Percentiles rank a stretch among this genome's conserved stretches.
Evolutionary conservation across 2,797 vertebrate genomes (phyloP).

Genomic region (Sebastes variabilis): DNA sequence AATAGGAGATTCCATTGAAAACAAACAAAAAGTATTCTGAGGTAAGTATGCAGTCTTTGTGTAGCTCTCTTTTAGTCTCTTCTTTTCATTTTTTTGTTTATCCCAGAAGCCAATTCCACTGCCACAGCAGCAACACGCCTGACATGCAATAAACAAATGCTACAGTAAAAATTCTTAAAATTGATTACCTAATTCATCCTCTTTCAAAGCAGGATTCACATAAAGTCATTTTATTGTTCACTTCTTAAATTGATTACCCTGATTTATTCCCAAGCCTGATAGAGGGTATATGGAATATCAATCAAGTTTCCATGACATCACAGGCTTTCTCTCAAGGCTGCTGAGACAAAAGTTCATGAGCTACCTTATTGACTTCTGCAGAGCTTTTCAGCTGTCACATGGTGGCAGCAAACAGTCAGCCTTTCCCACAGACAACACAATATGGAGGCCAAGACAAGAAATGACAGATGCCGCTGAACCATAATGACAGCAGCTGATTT

Average conservation of each 20-base stretch:
- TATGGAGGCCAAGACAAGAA: neutral
- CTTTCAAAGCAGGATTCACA: neutral
- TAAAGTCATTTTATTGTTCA: neutral
- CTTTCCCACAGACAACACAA: slow-evolving; percentile 1
- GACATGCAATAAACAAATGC: neutral
- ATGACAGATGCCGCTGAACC: slow-evolving; percentile 31
- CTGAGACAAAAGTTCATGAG: neutral
- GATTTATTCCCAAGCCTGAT: neutral
- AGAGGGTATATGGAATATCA: neutral
- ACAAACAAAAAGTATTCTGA: neutral
- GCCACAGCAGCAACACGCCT: neutral
- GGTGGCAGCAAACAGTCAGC: slow-evolving; percentile 61
- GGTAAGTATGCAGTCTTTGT: neutral
- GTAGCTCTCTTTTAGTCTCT: neutral
- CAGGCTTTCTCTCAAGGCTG: neutral
- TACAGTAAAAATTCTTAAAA: neutral
- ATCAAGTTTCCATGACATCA: neutral
- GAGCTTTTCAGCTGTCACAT: slow-evolving; percentile 48
- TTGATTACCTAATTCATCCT: neutral
- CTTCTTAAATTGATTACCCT: neutral
- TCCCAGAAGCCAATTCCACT: slow-evolving; percentile 5
- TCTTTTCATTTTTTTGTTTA: slow-evolving; percentile 20
- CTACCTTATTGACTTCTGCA: slow-evolving; percentile 16
- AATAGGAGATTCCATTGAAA: neutral
- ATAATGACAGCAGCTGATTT: slow-evolving; percentile 52